Evolutionary conservation across 2,888 invertebrate species (phyloP).

Genomic region (Eubasilissa splendida): DNA sequence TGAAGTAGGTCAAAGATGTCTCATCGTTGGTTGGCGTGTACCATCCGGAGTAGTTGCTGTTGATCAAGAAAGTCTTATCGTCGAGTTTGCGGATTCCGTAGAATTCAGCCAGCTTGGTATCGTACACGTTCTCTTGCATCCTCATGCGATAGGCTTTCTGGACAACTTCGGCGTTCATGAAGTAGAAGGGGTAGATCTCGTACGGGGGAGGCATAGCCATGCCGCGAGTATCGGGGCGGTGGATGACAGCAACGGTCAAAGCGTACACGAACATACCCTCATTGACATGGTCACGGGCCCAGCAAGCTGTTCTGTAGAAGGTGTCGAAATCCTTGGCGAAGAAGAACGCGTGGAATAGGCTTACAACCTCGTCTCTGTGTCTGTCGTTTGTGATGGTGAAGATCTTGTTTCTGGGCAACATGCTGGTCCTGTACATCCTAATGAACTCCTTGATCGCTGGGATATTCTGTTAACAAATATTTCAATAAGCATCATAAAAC

Average conservation of each 20-base stretch:
- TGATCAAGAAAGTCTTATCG: slow-evolving; percentile 72
- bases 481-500: not conserved
- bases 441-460: slow-evolving; percentile 38
- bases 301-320: slow-evolving; percentile 78
- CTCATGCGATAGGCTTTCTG: slow-evolving; percentile 78
- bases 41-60: slow-evolving; percentile 79
- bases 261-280: slow-evolving; percentile 83
- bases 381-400: slow-evolving; percentile 76
- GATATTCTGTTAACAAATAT: slow-evolving; percentile 28
- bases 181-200: slow-evolving; percentile 85
- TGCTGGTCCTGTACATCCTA: not conserved
- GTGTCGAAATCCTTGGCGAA: slow-evolving; percentile 80
- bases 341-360: slow-evolving; percentile 77
- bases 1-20: slow-evolving; percentile 72
- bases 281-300: slow-evolving; percentile 81
- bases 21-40: slow-evolving; percentile 72
- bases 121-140: slow-evolving; percentile 73
- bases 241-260: slow-evolving; percentile 78
- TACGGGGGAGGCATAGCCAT: slow-evolving; percentile 81
- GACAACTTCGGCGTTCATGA: slow-evolving; percentile 81
- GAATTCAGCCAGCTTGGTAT: slow-evolving; percentile 67
- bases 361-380: slow-evolving; percentile 76
- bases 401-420: slow-evolving; percentile 74
- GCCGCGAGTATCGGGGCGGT: slow-evolving; percentile 78
- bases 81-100: slow-evolving; percentile 68